These are phyloP conservation scores for Zaprionus vittiger DNA, from an alignment of 1,140 invertebrate genomes.

Conservation along the genomic window DNA sequence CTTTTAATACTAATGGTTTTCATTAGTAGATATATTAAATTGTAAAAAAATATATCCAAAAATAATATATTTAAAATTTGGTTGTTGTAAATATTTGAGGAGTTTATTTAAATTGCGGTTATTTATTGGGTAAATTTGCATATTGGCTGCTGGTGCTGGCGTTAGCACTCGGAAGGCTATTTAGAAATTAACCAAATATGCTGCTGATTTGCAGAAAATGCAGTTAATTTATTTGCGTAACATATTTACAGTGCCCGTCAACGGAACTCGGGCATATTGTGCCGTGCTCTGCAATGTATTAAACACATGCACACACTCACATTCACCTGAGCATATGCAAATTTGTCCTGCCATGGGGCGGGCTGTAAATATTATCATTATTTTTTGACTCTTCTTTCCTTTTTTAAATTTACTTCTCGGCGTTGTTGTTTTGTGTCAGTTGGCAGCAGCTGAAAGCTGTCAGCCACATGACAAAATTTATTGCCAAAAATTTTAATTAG, in stretches of 20 bases:
- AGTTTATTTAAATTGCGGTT: constrained; percentile 64
- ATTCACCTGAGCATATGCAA: constrained; percentile 48
- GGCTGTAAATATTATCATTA: constrained; percentile 43
- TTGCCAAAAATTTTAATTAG: constrained; percentile 71
- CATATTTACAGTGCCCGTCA: constrained; percentile 44
- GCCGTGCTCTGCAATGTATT: not conserved
- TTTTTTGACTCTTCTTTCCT: constrained; percentile 19
- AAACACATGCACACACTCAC: not conserved
- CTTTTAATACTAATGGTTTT: too few relatives aligned
- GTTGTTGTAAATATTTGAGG: constrained; percentile 62
- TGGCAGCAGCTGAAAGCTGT: constrained; percentile 47
- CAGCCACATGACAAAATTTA: constrained; percentile 62
- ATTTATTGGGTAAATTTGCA: constrained; percentile 52
- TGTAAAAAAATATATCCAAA: too few relatives aligned
- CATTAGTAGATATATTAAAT: too few relatives aligned
- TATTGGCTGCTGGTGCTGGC: constrained; percentile 38
- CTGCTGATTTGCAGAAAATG: constrained; percentile 59
- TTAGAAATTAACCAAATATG: constrained; percentile 75
- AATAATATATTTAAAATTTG: too few relatives aligned
- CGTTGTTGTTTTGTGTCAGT: constrained; percentile 19
- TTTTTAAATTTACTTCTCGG: constrained; percentile 19
- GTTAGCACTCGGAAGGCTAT: constrained; percentile 22
- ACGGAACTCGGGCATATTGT: constrained; percentile 37
- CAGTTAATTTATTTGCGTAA: constrained; percentile 77
- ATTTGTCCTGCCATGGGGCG: constrained; percentile 26